These are phyloP conservation scores for Coregonus sp. DNA, from an alignment of 2,797 vertebrate genomes.

Conservation along the genomic window DNA sequence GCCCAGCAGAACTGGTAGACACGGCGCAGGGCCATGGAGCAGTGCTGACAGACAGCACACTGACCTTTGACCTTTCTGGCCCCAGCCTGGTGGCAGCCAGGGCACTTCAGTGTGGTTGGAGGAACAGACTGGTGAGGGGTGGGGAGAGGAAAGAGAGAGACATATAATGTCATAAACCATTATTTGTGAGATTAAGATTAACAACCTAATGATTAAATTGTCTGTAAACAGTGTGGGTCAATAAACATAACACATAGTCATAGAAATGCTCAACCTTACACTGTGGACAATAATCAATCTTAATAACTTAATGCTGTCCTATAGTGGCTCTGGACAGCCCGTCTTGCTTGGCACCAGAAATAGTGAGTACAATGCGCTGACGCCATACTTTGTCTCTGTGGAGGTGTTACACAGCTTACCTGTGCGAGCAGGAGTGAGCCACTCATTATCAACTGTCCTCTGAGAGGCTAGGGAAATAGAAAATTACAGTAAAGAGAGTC, in stretches of 20 bases:
- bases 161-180: background rate
- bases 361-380: constrained; percentile 17
- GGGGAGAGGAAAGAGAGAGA: background rate
- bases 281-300: constrained; percentile 22
- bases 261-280: constrained; percentile 10
- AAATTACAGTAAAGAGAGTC: background rate
- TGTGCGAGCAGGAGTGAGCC: constrained; percentile 5
- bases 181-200: background rate
- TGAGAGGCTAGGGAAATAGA: background rate
- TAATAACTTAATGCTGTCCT: constrained; percentile 29
- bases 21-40: constrained; percentile 16
- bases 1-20: constrained; percentile 48
- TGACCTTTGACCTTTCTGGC: constrained; percentile 12
- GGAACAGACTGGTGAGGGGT: background rate
- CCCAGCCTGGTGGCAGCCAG: constrained; percentile 2
- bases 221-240: background rate
- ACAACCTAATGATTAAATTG: background rate
- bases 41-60: constrained; percentile 21
- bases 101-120: background rate
- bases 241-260: background rate
- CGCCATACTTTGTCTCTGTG: constrained; percentile 3
- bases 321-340: background rate
- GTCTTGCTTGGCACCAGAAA: constrained; percentile 19
- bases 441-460: constrained; percentile 1
- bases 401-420: constrained; percentile 25